Conservation (phyloP, 2,113 vertebrate species). For the Podocnemis expansa region DNA sequence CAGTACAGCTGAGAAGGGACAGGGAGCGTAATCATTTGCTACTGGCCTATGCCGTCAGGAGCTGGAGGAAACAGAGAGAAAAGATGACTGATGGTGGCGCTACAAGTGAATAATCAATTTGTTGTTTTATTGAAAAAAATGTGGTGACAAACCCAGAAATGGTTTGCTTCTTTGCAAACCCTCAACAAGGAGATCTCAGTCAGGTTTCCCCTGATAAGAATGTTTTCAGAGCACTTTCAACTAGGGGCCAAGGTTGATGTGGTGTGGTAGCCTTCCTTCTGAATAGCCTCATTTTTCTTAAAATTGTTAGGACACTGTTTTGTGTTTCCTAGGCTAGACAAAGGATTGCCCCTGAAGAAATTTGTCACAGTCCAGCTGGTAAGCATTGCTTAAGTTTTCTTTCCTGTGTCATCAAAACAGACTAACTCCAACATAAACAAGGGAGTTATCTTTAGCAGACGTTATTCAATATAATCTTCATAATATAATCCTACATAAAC, state of each 20-base stretch:
- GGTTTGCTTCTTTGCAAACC: neutral
- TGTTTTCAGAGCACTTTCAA: rapidly evolving
- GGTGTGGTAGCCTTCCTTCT: rapidly evolving
- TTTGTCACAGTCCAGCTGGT: neutral
- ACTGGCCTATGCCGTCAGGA: neutral
- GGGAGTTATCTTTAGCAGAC: neutral
- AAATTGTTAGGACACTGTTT: rapidly evolving
- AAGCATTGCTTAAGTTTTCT: neutral
- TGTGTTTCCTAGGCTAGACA: neutral
- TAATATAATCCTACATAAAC: neutral
- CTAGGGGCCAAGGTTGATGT: rapidly evolving
- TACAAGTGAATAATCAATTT: neutral
- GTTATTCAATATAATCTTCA: neutral
- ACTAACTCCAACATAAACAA: constrained; percentile 8
- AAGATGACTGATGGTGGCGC: neutral
- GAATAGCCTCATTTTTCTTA: rapidly evolving
- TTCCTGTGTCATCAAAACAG: neutral
- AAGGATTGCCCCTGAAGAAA: neutral
- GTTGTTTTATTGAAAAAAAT: rapidly evolving
- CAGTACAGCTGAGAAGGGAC: neutral
- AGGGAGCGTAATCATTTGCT: neutral
- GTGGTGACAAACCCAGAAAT: neutral
- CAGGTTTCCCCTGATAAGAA: no score
- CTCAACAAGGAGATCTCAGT: neutral
- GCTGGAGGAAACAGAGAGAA: neutral